Base-by-base conservation (phyloP, 2,113 vertebrate species). In the Hypanus sabinus region DNA sequence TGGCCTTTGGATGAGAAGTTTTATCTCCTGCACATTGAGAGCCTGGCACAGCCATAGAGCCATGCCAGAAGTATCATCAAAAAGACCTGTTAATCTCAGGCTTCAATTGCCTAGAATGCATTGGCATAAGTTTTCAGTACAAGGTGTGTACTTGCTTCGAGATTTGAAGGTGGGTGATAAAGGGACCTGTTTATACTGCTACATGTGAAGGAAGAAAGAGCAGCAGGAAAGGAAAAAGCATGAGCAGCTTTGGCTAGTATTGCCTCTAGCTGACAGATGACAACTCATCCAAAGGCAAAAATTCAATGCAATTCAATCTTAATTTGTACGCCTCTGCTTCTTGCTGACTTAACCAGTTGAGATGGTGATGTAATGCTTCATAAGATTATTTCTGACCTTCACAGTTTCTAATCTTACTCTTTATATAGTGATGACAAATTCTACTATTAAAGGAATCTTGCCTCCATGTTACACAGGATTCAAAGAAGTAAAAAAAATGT, bases 331-430 rank as follows among this genome's bases (percentile, higher is more conserved):
- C 60, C 85, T 90, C 60, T 65, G 85, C 85, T 90, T 65, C 57
- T 90, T 62, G n/a, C 60, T 33, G n/a, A 68, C 60, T 90, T 90
- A 90, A 90, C 60, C 11, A 90, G 85, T n/a, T 90, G 55, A 88
- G 85, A 57, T 60, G 33, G 57, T 88, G 85, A 88, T 65, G 85
- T 90, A 33, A 65, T 65, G n/a, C 57, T 90, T 62, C 16, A 90
- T 90, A 65, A 68, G 85, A 90, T 36, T 68, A 90, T 90, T 68
- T 90, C 60, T 90, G 85, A 90, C 85, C 57, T 90, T 90, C 85
- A 68, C 30, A 36, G 30, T 90, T n/a, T 90, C 60, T n/a, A 90
- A 90, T 62, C 85, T 68, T 62, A 65, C 14, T 68, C 60, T 65
- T 65, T 65, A 68, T n/a, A 90, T 90, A 62, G 62, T 90, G 46